phyloP scores from a whole-genome alignment of 2,888 invertebrate genomes.

The Pegoplata infirma region DNA sequence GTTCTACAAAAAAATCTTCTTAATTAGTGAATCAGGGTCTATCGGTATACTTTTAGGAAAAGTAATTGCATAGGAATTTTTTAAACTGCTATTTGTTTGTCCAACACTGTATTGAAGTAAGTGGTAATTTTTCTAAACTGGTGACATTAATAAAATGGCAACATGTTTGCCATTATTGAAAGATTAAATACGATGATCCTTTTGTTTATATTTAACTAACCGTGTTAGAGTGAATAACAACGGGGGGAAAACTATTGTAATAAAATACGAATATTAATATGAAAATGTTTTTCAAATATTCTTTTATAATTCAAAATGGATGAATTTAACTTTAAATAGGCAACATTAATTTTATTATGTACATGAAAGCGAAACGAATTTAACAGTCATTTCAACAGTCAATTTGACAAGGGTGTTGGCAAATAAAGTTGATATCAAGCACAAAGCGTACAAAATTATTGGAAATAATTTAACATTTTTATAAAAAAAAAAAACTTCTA shows the following conservation, averaged over 20 bases:
- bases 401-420: conserved; percentile 6
- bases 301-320: neutral
- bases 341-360: neutral
- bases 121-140: neutral
- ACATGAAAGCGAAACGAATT: conserved; percentile 35
- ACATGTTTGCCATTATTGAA: conserved; percentile 2
- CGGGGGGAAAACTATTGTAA: conserved; percentile 1
- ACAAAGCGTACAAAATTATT: too few species aligned
- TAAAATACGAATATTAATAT: conserved; percentile 40
- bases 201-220: conserved; percentile 40
- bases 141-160: conserved; percentile 33
- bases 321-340: neutral
- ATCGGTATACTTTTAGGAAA: too few species aligned
- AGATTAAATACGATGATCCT: conserved; percentile 12
- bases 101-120: too few species aligned
- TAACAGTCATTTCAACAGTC: neutral
- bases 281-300: conserved; percentile 20
- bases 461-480: too few species aligned
- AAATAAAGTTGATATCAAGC: too few species aligned
- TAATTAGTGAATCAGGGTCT: too few species aligned
- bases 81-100: neutral
- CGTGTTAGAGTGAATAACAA: conserved; percentile 20
- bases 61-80: neutral
- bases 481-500: too few species aligned
- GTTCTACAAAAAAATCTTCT: too few species aligned